These are phyloP conservation scores for Holothuria leucospilota DNA, from an alignment of 53 echinoderm and acorn worm genomes.

Conservation along the genomic window DNA sequence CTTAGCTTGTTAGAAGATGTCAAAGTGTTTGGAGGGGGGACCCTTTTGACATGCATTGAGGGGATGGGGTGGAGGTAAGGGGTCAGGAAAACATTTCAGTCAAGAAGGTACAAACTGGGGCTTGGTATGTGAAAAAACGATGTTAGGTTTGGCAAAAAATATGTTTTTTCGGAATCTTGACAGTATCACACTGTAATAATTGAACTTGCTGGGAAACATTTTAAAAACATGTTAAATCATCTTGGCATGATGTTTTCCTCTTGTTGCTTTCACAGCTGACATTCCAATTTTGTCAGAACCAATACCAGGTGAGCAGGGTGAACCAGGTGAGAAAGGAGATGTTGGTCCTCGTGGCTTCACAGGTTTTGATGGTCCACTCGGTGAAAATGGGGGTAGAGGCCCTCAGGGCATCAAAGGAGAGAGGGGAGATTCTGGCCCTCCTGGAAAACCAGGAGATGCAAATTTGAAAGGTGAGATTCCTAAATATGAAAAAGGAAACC, in stretches of 20 bases:
- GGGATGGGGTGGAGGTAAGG: too few species aligned
- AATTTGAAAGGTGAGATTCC: slow-evolving; percentile 5
- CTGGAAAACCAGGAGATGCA: background rate
- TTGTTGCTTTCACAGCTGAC: background rate
- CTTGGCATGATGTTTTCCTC: background rate
- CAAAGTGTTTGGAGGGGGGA: too few species aligned
- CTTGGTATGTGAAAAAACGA: too few species aligned
- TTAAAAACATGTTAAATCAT: too few species aligned
- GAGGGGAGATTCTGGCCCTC: background rate
- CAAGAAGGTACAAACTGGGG: too few species aligned
- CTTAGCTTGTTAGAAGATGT: too few species aligned
- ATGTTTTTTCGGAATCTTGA: too few species aligned
- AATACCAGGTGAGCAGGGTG: slow-evolving; percentile 50
- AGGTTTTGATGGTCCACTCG: slow-evolving; percentile 12
- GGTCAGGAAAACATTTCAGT: too few species aligned
- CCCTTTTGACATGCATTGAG: too few species aligned
- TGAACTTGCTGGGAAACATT: too few species aligned
- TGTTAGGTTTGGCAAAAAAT: too few species aligned
- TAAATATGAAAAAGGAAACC: background rate
- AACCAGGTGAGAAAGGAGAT: slow-evolving; percentile 30
- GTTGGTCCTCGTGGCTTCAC: slow-evolving; percentile 20
- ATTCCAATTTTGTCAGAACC: background rate
- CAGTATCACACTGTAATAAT: too few species aligned
- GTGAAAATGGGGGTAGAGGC: background rate
- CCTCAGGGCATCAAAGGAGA: slow-evolving; percentile 25